Evolutionary conservation across 2,113 vertebrate genomes (phyloP), one percentile per base, ranked within the genome.

Genomic region (Psettodes erumei): DNA sequence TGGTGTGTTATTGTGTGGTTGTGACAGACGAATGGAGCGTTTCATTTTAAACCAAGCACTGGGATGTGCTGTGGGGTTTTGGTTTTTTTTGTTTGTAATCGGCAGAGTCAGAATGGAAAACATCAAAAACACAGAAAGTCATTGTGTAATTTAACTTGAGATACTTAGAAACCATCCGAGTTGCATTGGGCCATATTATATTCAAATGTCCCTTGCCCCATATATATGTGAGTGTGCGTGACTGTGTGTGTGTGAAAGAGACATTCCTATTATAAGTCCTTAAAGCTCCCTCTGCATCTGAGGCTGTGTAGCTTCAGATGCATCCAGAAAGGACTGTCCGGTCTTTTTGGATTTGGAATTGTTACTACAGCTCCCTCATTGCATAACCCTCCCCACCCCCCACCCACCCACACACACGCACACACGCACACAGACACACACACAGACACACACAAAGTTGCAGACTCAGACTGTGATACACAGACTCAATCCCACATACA

Each of bases 281-380:
- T 40, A 74, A 76, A 87, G 69, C 86, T 69, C 37, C 43, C 55
- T 58, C 28, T 79, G 32, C 59, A 87, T 85, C 75, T 38, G 54
- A 79, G 78, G 60, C 70, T 23, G 30, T 59, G 23, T 55, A 72
- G 70, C 82, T 76, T 89, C 83, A 85, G 83, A 83, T 40, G 30
- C 30, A 82, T 51, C 68, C 63, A 53, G 79, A 85, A 60, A 80
- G 37, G 56, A 66, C 82, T 71, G 79, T 70, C 74, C 82, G 58
- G 42, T 81, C 65, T 83, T 73, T 75, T 43, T 75, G 62, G 67
- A 59, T 84, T 71, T 66, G 58, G 48, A 64, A 47, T 79, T 81
- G 85, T 71, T 76, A 58, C 82, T 73, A 21, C 67, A 42, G 67
- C n/a, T 38, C 21, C 64, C 47, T 70, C 64, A 61, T 64, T 59